Evolutionary conservation across 2,113 vertebrate genomes (phyloP), one percentile per base, ranked within the genome.

Genomic region (Otis tarda): DNA sequence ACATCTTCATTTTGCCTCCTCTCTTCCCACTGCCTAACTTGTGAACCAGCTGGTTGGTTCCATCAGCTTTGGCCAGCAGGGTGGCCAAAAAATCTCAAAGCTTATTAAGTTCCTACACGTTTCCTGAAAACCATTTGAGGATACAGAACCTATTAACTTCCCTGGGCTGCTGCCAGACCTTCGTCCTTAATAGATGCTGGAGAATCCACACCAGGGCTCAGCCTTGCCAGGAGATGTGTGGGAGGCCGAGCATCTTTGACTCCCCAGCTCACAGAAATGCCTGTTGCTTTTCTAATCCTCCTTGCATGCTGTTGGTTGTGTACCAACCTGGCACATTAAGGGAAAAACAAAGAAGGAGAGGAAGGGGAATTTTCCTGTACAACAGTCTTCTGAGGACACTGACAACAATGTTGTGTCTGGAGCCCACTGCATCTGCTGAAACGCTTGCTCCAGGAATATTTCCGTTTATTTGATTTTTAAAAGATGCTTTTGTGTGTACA

Each of bases 141-240:
- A 90, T 82, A 70, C 43, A 77, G 75, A 92, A 83, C 63, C 45
- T 63, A 86, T 77, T 83, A 94, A 77, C 4, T 47, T 50, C 76
- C 59, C 82, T 80, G 71, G 75, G 71, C 79, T 94, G 79, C 79
- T 88, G 79, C 83, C 94, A 92, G 94, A 74, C 75, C 79, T 82
- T 74, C 35, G 7, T 82, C 78, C 74, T 65, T 80, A 83, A 55
- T 2, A 86, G 90, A 55, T 0, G 5, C 59, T 74, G 39, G 31
- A 89, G 91, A 95, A 89, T 53, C 81, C 87, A 87, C 73, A 60
- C 43, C 1, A 1, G 63, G 80, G 73, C 56, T 89, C 91, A 91
- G 73, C 65, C 69, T 79, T 92, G 77, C 91, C 65, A 41, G 81
- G 47, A 92, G 77, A 68, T 75, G 81, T 0, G 1, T 37, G 59